Evolutionary conservation across 2,888 invertebrate genomes (phyloP).

Genomic region (Trachelus iudaicus): DNA sequence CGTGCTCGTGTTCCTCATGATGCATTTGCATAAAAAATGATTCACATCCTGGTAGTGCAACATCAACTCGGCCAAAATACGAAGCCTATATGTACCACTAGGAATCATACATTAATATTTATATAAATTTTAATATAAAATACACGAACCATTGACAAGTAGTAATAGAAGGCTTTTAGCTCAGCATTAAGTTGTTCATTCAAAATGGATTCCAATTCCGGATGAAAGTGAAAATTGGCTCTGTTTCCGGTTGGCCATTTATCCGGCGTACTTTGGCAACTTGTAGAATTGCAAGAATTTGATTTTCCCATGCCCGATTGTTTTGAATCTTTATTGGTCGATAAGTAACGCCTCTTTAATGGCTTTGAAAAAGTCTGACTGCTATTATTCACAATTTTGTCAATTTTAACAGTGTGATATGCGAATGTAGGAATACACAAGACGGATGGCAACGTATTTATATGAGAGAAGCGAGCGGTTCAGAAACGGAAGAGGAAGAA

Average conservation of each 20-base stretch:
- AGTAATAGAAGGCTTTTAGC: slow-evolving; percentile 71
- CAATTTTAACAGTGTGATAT: not conserved
- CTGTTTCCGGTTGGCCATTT: slow-evolving; percentile 47
- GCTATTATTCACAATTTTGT: not conserved
- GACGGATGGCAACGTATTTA: not conserved
- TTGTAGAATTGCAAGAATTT: slow-evolving; percentile 9
- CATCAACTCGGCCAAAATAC: slow-evolving; percentile 66
- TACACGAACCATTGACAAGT: slow-evolving; percentile 71
- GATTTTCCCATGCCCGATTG: slow-evolving; percentile 1
- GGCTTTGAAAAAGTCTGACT: not conserved
- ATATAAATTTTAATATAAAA: not conserved
- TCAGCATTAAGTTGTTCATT: slow-evolving; percentile 72
- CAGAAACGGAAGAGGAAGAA: not conserved
- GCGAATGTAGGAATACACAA: not conserved
- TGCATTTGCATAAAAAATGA: slow-evolving; percentile 68
- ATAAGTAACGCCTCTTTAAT: not conserved
- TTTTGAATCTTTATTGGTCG: not conserved
- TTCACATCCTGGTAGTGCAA: slow-evolving; percentile 63
- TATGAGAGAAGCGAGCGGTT: not conserved
- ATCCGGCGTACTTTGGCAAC: slow-evolving; percentile 26
- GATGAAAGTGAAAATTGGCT: slow-evolving; percentile 53
- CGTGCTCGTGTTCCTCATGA: slow-evolving; percentile 67
- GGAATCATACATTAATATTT: not conserved
- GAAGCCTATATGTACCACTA: slow-evolving; percentile 36
- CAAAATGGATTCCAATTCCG: slow-evolving; percentile 67